Percentiles rank a stretch among this genome's conserved stretches.
Evolutionary conservation across 2,797 vertebrate genomes (phyloP).

Genomic region (Galagoides demidoff): DNA sequence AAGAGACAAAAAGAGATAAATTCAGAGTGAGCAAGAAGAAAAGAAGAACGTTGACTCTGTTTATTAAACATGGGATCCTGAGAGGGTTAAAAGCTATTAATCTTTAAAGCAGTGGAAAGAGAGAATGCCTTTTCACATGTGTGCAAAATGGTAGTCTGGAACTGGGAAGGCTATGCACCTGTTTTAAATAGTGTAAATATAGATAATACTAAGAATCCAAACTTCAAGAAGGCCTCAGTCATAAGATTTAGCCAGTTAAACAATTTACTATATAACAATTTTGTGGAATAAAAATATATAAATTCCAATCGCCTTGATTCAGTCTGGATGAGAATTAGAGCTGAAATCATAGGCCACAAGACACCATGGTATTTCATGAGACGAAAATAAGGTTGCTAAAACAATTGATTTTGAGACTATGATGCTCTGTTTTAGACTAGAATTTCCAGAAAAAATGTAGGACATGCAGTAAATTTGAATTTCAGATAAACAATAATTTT

Average conservation of each 20-base stretch:
- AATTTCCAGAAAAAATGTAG: background rate
- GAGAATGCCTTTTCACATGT: background rate
- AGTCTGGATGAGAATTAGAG: background rate
- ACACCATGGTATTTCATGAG: background rate
- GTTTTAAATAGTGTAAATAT: background rate
- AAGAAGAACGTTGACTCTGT: background rate
- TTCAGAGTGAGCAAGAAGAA: background rate
- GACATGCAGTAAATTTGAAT: background rate
- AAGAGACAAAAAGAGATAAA: background rate
- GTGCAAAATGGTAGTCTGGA: background rate
- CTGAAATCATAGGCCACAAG: background rate
- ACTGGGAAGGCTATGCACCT: background rate
- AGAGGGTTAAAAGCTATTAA: background rate
- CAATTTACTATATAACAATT: background rate
- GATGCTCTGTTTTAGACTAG: background rate
- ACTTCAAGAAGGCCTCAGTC: background rate
- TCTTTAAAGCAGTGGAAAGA: background rate
- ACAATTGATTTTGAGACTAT: background rate
- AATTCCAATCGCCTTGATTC: background rate
- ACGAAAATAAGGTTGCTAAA: background rate
- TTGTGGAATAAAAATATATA: background rate
- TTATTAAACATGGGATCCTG: slow-evolving; percentile 31
- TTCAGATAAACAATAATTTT: background rate
- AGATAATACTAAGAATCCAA: background rate
- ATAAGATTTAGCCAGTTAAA: background rate